phyloP scores from a whole-genome alignment of 2,113 vertebrate species.

The Barnardius zonarius region DNA sequence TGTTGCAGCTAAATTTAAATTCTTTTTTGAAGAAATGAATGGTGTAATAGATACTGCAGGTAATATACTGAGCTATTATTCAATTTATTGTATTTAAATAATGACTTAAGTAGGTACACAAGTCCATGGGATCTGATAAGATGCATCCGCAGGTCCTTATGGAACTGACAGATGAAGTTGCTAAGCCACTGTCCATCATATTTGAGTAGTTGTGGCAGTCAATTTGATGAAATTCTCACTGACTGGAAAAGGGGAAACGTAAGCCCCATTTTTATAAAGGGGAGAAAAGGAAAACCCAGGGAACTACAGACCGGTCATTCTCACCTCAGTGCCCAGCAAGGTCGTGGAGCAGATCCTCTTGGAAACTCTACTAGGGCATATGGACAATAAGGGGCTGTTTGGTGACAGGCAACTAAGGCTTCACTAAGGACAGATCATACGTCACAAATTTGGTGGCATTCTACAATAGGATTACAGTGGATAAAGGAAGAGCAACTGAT shows the following conservation, averaged over 20 bases:
- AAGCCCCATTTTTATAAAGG: background rate
- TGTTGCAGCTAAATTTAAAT: background rate
- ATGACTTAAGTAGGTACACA: background rate
- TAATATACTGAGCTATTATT: conserved; percentile 21
- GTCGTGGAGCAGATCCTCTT: background rate
- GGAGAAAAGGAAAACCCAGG: background rate
- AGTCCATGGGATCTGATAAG: background rate
- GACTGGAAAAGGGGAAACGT: background rate
- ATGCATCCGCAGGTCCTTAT: background rate
- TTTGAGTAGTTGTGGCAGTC: background rate
- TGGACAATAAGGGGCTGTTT: background rate
- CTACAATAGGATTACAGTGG: background rate
- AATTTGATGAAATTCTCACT: background rate
- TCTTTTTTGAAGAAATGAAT: background rate
- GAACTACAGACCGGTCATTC: background rate
- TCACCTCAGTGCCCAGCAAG: background rate
- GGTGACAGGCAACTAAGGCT: background rate
- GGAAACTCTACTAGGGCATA: background rate
- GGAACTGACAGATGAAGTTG: background rate
- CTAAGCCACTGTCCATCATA: background rate
- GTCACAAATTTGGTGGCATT: background rate
- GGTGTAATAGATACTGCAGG: background rate
- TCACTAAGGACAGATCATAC: background rate
- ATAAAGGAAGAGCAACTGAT: background rate
- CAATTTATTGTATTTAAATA: background rate